Evolutionary conservation across 2,888 invertebrate species (phyloP).

Genomic region (Allophyes oxyacanthae): DNA sequence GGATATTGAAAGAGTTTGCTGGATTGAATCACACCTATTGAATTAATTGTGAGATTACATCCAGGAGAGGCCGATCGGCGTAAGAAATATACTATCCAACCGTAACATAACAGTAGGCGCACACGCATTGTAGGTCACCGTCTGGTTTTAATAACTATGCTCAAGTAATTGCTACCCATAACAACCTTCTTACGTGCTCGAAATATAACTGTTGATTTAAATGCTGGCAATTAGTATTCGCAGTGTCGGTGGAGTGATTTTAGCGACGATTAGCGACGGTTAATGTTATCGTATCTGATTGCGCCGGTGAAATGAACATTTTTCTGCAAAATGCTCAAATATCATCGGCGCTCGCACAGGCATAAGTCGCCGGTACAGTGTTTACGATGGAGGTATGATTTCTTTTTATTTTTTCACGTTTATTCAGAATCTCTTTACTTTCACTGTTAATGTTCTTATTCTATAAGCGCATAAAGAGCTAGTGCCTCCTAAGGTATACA

Average conservation of each 20-base stretch:
- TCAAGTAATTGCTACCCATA: slow-evolving; percentile 55
- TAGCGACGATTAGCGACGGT: slow-evolving; percentile 61
- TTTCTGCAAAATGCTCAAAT: slow-evolving; percentile 88
- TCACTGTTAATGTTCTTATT: background rate
- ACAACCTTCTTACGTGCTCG: slow-evolving; percentile 59
- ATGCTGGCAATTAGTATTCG: slow-evolving; percentile 58
- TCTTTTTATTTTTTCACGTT: background rate
- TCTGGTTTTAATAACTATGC: slow-evolving; percentile 59
- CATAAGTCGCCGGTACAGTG: slow-evolving; percentile 87
- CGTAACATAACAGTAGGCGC: slow-evolving; percentile 61
- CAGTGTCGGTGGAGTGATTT: slow-evolving; percentile 62
- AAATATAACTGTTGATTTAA: slow-evolving; percentile 63
- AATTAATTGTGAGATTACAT: slow-evolving; percentile 39
- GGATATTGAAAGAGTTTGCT: slow-evolving; percentile 6
- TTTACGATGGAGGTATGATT: slow-evolving; percentile 84
- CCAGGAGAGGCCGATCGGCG: slow-evolving; percentile 41
- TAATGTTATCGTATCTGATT: slow-evolving; percentile 59
- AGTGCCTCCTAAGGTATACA: background rate
- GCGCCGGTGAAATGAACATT: slow-evolving; percentile 85
- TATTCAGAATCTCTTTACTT: background rate
- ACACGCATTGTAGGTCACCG: slow-evolving; percentile 58
- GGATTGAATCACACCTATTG: slow-evolving; percentile 25
- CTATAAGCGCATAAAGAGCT: background rate
- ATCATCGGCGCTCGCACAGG: slow-evolving; percentile 87
- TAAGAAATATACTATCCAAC: slow-evolving; percentile 53